These are phyloP conservation scores for Pelvicachromis taeniatus DNA, from an alignment of 2,113 vertebrate species.

Conservation along the genomic window DNA sequence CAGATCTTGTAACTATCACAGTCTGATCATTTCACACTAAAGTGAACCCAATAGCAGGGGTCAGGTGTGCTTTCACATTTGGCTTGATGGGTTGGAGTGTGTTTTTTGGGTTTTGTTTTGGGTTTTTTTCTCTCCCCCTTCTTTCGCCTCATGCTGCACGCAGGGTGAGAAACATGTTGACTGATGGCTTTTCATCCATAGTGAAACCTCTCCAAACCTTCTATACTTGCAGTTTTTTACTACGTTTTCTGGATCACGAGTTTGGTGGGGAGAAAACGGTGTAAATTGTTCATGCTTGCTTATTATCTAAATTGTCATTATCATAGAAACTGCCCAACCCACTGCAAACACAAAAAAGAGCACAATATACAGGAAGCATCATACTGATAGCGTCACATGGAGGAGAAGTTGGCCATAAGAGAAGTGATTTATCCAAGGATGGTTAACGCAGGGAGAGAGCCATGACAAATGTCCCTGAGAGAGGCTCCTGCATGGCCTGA, in stretches of 20 bases:
- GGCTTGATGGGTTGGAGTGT: not conserved
- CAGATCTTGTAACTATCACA: not conserved
- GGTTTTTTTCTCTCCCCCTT: not conserved
- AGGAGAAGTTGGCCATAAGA: constrained; percentile 36
- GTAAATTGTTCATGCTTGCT: not conserved
- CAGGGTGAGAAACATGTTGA: not conserved
- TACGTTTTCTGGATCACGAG: not conserved
- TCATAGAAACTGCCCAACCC: not conserved
- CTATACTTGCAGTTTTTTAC: not conserved
- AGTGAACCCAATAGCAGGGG: not conserved
- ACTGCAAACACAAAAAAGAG: constrained; percentile 10
- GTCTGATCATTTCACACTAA: not conserved
- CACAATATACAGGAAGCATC: not conserved
- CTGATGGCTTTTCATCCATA: not conserved
- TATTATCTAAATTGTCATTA: constrained; percentile 24
- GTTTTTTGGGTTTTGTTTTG: not conserved
- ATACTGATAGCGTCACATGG: constrained; percentile 31
- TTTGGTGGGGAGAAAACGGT: not conserved
- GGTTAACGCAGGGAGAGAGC: constrained; percentile 22
- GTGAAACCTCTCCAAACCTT: not conserved
- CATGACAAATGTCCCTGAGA: constrained; percentile 40
- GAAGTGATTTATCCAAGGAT: constrained; percentile 13
- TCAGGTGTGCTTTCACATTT: not conserved
- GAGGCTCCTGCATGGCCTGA: constrained; percentile 38
- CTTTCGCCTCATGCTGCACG: not conserved